A percentile compares a stretch with the other conserved stretches of the same genome.
These are phyloP conservation scores for Kryptopterus vitreolus DNA, from an alignment of 2,797 vertebrate species.

Conservation along the genomic window DNA sequence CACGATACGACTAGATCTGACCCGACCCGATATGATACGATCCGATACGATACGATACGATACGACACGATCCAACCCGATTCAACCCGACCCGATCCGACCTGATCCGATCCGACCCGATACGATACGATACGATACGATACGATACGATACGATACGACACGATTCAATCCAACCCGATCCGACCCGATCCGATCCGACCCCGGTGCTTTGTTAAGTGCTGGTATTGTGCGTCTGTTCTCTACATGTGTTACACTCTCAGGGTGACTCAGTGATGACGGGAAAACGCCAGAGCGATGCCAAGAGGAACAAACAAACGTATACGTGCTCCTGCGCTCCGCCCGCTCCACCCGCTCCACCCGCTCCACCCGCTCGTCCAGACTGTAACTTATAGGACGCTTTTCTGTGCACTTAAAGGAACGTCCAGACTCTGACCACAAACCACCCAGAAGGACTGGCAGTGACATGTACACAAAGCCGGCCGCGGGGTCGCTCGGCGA, in stretches of 20 bases:
- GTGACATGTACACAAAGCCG: conserved; percentile 9
- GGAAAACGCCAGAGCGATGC: neutral
- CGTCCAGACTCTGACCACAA: conserved; percentile 48
- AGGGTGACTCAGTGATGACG: neutral
- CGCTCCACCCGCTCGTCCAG: neutral
- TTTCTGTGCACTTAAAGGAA: conserved; percentile 42
- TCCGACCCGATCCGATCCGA: too few relatives aligned
- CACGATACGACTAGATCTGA: too few relatives aligned
- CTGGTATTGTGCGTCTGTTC: neutral
- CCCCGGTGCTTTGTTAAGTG: neutral
- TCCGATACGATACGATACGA: too few relatives aligned
- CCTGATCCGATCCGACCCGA: neutral
- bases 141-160: neutral
- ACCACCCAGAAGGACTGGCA: conserved; percentile 53
- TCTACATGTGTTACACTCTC: neutral
- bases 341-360: too few relatives aligned
- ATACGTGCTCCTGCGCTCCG: too few relatives aligned
- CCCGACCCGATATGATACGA: too few relatives aligned
- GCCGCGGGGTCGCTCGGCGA: conserved; percentile 25
- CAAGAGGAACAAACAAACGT: neutral
- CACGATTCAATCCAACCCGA: neutral
- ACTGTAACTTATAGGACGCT: neutral
- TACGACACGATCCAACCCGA: too few relatives aligned
- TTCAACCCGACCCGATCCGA: too few relatives aligned
- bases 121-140: too few relatives aligned